Base-by-base conservation (phyloP, 2,888 invertebrate species). In the Erebia palarica region DNA sequence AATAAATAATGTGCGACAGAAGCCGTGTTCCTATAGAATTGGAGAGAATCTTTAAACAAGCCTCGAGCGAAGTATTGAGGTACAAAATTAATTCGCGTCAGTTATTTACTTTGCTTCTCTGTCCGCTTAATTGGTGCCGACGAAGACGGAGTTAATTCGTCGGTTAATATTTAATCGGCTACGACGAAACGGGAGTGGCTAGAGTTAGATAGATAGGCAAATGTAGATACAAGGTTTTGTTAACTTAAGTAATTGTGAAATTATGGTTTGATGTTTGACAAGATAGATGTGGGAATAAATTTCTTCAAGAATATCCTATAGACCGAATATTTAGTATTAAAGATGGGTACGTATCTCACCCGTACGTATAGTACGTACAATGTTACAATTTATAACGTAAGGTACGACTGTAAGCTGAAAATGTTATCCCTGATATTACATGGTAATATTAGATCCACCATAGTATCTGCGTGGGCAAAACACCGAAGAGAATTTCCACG, bases 41-140 rank as follows among this genome's bases (percentile, higher is more conserved):
- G 44, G 65, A 74, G 75, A 76, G 75, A 78, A 84, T 82, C 84
- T 84, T 91, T 92, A 90, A 91, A 86, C 91, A 91, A 90, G 86
- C 88, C 81, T 73, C 76, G 80, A 76, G 81, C 77, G 81, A 83
- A 85, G 83, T 82, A 76, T 75, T 77, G 77, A 80, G 78, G 80
- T 86, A 87, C 90, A 89, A 89, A 92, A 91, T 92, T 91, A 92
- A 92, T 91, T 88, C 86, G 82, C 73, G 80, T 80, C 77, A 79
- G 84, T 90, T 92, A 92, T 92, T 92, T 92, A 92, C 92, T 86
- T 81, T 90, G 87, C 77, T 88, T 90, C 90, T 91, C 90, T 92
- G 91, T 90, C 81, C 91, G 88, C 88, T 90, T 92, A 92, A 93
- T 92, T 92, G 92, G 89, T 89, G 89, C 86, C 87, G 85, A 81